Percentiles rank a stretch among this genome's conserved stretches.
Evolutionary conservation across 2,888 invertebrate species (phyloP).

Genomic region (Drosophila aldrichi): DNA sequence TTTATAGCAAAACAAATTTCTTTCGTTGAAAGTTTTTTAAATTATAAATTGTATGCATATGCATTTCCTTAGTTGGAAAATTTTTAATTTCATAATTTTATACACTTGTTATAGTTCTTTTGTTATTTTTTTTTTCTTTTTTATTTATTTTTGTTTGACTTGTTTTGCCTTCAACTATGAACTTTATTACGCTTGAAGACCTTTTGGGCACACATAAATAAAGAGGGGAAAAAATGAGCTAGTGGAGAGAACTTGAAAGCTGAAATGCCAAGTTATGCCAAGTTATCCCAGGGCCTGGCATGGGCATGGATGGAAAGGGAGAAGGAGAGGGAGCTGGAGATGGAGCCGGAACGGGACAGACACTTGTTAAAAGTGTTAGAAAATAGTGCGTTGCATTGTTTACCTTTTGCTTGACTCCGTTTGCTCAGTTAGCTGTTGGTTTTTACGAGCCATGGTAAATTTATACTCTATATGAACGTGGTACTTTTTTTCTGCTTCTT

Average conservation of each 20-base stretch:
- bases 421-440: slow-evolving; percentile 53
- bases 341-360: slow-evolving; percentile 38
- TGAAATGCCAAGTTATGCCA: slow-evolving; percentile 38
- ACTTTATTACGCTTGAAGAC: slow-evolving; percentile 76
- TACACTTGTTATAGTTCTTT: slow-evolving; percentile 60
- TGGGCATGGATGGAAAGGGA: background rate
- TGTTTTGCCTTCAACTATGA: slow-evolving; percentile 78
- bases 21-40: background rate
- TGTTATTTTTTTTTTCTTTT: slow-evolving; percentile 24
- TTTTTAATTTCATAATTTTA: slow-evolving; percentile 38
- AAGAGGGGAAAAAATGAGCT: slow-evolving; percentile 24
- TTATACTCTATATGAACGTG: slow-evolving; percentile 46
- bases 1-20: background rate
- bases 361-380: slow-evolving; percentile 80
- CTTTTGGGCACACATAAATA: slow-evolving; percentile 59
- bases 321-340: background rate
- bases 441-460: slow-evolving; percentile 56
- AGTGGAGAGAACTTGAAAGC: slow-evolving; percentile 62
- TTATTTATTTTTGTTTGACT: slow-evolving; percentile 32
- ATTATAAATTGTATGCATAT: background rate
- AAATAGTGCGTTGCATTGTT: slow-evolving; percentile 83
- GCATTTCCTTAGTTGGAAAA: slow-evolving; percentile 4
- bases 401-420: slow-evolving; percentile 74
- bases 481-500: slow-evolving; percentile 14
- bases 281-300: slow-evolving; percentile 9